Evolutionary conservation across 1,140 invertebrate genomes (phyloP), one percentile per base, ranked within the genome.

Genomic region (Paraescarpia echinospica): DNA sequence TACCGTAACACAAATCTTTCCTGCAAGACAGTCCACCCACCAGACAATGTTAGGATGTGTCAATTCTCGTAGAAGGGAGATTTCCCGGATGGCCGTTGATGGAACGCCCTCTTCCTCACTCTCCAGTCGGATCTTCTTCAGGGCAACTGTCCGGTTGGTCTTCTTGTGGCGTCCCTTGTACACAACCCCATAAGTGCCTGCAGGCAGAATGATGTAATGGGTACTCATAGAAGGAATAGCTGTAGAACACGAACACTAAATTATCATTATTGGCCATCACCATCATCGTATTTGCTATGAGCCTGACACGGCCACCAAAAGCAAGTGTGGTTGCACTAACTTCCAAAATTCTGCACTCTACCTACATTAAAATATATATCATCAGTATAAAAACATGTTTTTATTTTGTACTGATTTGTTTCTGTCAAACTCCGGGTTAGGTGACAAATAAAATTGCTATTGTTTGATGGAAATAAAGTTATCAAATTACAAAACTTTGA

Each of bases 101-200:
- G 99, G 99, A 0, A 99, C 98, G 22, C 99, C 99, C 96, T 99
- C 98, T 93, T 96, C 98, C 97, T 97, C 99, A 98, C 98, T 98
- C 96, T 99, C 98, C 33, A 99, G 96, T 94, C 98, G 97, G 94
- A 99, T 99, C 97, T 98, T 99, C 96, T 99, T 99, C 35, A 99
- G 96, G 0, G 99, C 99, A 31, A 99, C 98, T 96, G 98, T 97
- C 95, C 98, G 97, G 92, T 98, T 98, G 31, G 98, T 98, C 89
- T 97, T 96, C 95, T 97, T 98, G 95, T 99, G 98, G 95, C 97
- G 97, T 0, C 98, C 99, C 97, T 99, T 99, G 95, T 99, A 99
- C 31, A 99, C 99, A 93, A 99, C 98, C 92, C 99, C 99, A 96
- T 99, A 99, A 34, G 98, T 99, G 89, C 98, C 99, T 97, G n/a